A percentile compares a stretch with the other conserved stretches of the same genome.
Evolutionary conservation across 1,140 invertebrate species (phyloP).

Genomic region (Drosophila lacteicornis): DNA sequence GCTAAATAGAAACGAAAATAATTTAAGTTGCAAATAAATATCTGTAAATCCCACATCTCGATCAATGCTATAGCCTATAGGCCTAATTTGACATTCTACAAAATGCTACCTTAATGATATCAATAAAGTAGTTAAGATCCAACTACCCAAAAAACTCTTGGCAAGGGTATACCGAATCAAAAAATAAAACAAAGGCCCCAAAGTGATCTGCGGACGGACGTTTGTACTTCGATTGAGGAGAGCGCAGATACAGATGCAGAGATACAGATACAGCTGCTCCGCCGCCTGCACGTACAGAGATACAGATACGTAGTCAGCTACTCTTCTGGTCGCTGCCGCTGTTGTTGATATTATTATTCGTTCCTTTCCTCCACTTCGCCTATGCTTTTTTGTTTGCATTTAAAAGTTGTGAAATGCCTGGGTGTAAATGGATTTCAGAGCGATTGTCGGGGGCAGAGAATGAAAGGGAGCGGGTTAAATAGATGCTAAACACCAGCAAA

Average conservation of each 20-base stretch:
- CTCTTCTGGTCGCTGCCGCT: conserved; percentile 25
- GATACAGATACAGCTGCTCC: conserved; percentile 35
- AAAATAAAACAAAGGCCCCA: conserved; percentile 22
- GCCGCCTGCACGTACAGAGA: conserved; percentile 31
- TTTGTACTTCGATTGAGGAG: conserved; percentile 57
- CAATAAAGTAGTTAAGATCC: no score
- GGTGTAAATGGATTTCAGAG: conserved; percentile 32
- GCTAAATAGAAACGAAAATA: no score
- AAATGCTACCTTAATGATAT: no score
- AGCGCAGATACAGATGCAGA: conserved; percentile 21
- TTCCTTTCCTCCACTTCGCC: conserved; percentile 18
- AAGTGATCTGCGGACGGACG: conserved; percentile 31
- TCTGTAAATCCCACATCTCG: not conserved
- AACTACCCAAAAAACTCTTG: not conserved
- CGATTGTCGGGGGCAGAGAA: conserved; percentile 5
- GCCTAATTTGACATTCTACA: no score
- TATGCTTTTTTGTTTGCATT: conserved; percentile 42
- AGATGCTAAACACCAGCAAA: conserved; percentile 60
- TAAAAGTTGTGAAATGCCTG: conserved; percentile 51
- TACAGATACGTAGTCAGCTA: conserved; percentile 43
- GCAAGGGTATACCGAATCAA: not conserved
- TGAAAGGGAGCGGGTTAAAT: conserved; percentile 37
- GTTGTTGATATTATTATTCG: conserved; percentile 25
- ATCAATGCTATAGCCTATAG: not conserved
- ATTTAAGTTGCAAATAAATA: not conserved